Percentiles rank a stretch among this genome's conserved stretches.
phyloP scores from a whole-genome alignment of 2,888 invertebrate genomes.

The Heliconius aoede region DNA sequence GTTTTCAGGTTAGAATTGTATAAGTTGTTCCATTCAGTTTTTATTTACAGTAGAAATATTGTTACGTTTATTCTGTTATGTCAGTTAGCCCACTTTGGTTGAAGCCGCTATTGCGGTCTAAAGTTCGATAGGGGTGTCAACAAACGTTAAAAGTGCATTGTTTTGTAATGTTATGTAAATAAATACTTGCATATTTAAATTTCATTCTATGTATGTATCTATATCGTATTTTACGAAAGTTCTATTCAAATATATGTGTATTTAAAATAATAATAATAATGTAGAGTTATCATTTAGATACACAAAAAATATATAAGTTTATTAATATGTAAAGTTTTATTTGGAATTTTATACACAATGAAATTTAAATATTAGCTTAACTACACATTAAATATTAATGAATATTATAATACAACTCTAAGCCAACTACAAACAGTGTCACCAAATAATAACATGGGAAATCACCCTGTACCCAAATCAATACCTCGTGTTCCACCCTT shows the following conservation, averaged over 20 bases:
- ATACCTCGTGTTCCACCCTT: conserved; percentile 32
- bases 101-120: conserved; percentile 55
- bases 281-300: neutral
- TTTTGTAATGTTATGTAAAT: conserved; percentile 12
- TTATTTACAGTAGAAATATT: conserved; percentile 29
- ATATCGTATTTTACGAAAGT: no score
- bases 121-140: conserved; percentile 30
- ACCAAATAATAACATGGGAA: neutral
- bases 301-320: neutral
- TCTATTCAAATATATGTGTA: neutral
- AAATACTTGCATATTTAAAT: neutral
- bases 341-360: neutral
- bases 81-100: conserved; percentile 51
- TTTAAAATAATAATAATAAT: neutral
- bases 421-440: neutral
- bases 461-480: conserved; percentile 22
- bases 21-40: conserved; percentile 49
- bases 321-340: neutral
- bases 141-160: conserved; percentile 28
- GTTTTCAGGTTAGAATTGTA: conserved; percentile 48
- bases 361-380: no score
- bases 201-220: neutral
- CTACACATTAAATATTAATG: neutral
- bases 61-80: conserved; percentile 18
- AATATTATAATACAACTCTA: neutral